phyloP scores from a whole-genome alignment of 1,140 invertebrate species.

The Procambarus clarkii region DNA sequence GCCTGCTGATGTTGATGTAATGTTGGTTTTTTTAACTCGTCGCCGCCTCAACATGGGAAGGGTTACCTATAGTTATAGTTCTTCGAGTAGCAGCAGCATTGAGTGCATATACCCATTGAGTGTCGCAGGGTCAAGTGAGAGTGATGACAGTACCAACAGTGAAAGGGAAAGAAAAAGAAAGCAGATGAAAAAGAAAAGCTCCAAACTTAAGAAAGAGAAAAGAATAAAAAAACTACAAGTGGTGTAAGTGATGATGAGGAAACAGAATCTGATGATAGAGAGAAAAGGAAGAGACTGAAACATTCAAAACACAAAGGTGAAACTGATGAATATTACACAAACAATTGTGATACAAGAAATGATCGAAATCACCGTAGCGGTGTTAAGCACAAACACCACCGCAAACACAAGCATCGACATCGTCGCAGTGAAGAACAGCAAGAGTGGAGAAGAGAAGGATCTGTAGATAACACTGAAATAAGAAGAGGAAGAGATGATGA shows the following conservation, averaged over 20 bases:
- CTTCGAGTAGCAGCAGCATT: not conserved
- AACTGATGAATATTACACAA: not conserved
- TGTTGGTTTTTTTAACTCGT: no score
- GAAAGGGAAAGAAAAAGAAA: not conserved
- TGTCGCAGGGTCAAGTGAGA: not conserved
- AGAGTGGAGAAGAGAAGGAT: constrained; percentile 10
- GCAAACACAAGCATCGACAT: constrained; percentile 59
- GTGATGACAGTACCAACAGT: constrained; percentile 1
- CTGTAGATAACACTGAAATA: constrained; percentile 16
- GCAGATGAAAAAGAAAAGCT: not conserved
- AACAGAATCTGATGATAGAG: not conserved
- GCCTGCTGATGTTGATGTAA: no score
- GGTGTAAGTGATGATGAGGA: not conserved
- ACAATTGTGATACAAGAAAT: not conserved
- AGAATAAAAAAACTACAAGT: not conserved
- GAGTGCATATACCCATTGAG: no score
- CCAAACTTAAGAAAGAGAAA: constrained; percentile 3
- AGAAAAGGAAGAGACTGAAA: constrained; percentile 14
- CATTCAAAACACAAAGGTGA: constrained; percentile 14
- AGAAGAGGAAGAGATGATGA: constrained; percentile 32
- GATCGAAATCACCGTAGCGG: constrained; percentile 22
- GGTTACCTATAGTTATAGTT: not conserved
- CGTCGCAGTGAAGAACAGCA: constrained; percentile 46
- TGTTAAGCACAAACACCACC: constrained; percentile 44
- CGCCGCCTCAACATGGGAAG: no score